Evolutionary conservation across 2,113 vertebrate species (phyloP), one percentile per base, ranked within the genome.

Genomic region (Morone saxatilis): DNA sequence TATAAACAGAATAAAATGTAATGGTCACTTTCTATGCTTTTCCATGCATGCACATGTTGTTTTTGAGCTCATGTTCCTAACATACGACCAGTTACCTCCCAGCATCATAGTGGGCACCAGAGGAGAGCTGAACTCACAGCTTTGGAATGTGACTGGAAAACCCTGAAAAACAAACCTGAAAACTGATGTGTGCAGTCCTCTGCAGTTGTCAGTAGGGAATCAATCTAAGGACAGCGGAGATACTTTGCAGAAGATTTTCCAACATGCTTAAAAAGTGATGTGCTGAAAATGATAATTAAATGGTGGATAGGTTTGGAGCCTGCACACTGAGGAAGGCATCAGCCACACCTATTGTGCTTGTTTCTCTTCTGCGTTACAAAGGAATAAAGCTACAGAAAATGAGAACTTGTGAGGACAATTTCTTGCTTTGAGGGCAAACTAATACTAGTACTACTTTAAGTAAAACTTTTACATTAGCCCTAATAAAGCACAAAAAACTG

Each of bases 61-160:
- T 81, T 89, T 68, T 14, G 38, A 88, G 83, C 85, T 89, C 87
- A 19, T 81, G 87, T 77, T 92, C 43, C 80, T 72, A 60, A 74
- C 68, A 22, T 43, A 65, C 43, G 66, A 89, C 83, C 83, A 83
- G 89, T 85, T 77, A 88, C 86, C 91, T 91, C 86, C 80, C 84
- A 88, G 88, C 86, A 93, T 93, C 92, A 78, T 76, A 80, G 85
- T 92, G 88, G 82, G 90, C 92, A 94, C 91, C 76, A 81, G 90
- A 78, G 89, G 82, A 90, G 45, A 89, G 89, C 88, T 93, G 91
- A 94, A 94, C 92, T 94, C 94, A 94, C 89, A 83, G 90, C 93
- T 93, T 88, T 89, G 94, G 94, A 94, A 94, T 94, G 94, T 83
- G 91, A 91, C 68, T 87, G 82, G 73, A 92, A 92, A 93, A 85